These are phyloP conservation scores for Dryococelus australis DNA, from an alignment of 2,888 invertebrate genomes.

Conservation along the genomic window DNA sequence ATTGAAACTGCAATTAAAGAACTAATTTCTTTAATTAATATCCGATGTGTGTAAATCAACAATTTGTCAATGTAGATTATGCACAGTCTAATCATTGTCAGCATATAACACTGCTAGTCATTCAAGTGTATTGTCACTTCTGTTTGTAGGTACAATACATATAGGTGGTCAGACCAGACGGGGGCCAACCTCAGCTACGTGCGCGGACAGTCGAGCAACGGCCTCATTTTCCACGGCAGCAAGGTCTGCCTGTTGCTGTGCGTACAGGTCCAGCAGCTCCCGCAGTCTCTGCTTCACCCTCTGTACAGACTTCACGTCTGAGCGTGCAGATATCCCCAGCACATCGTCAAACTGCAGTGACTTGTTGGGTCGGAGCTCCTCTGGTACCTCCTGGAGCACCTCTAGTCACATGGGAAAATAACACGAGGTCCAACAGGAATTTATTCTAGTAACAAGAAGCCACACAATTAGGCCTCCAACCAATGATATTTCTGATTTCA, in stretches of 20 bases:
- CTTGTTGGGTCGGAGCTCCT: slow-evolving; percentile 72
- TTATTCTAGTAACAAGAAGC: no score
- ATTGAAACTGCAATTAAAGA: no score
- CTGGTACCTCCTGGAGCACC: slow-evolving; percentile 64
- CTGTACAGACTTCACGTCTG: slow-evolving; percentile 62
- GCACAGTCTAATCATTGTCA: no score
- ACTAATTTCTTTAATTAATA: no score
- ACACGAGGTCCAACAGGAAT: no score
- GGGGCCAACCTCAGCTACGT: not conserved
- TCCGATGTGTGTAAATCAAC: no score
- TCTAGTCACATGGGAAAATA: slow-evolving; percentile 48
- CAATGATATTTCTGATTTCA: no score
- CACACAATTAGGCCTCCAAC: no score
- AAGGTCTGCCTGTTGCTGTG: not conserved
- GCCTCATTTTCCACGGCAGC: not conserved
- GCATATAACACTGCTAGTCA: no score
- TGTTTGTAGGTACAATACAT: not conserved
- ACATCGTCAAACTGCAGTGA: slow-evolving; percentile 78
- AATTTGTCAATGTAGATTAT: no score
- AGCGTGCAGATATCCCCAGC: slow-evolving; percentile 76
- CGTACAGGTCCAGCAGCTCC: slow-evolving; percentile 64
- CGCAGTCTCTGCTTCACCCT: slow-evolving; percentile 70
- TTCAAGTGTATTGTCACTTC: not conserved
- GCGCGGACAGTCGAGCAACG: not conserved
- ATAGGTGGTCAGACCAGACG: not conserved